These are phyloP conservation scores for Gallinago solitaria DNA, from an alignment of 2,797 vertebrate genomes.

Conservation along the genomic window DNA sequence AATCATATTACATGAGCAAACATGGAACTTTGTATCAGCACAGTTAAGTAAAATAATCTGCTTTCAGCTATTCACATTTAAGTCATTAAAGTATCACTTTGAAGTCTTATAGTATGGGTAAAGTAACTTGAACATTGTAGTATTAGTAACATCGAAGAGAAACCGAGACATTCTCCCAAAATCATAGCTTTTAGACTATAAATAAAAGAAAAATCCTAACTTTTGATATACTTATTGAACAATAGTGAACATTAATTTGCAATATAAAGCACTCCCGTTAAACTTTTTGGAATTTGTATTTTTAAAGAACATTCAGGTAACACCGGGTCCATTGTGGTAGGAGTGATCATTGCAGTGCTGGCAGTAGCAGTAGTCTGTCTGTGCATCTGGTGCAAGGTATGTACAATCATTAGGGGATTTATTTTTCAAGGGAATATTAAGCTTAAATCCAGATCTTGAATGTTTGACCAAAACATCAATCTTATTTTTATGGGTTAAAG, in stretches of 20 bases:
- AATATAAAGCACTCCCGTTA: background rate
- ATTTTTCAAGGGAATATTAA: background rate
- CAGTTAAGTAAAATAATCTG: background rate
- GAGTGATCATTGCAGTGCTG: rapidly evolving
- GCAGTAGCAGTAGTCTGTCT: rapidly evolving
- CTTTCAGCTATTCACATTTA: background rate
- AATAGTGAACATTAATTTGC: background rate
- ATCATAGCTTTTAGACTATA: background rate
- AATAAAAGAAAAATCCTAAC: background rate
- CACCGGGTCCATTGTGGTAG: rapidly evolving
- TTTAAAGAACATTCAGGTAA: background rate
- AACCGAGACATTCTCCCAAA: background rate
- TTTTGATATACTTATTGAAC: background rate
- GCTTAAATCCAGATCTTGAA: background rate
- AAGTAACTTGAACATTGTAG: background rate
- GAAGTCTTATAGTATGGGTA: background rate
- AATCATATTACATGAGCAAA: background rate
- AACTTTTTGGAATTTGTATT: background rate
- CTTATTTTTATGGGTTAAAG: background rate
- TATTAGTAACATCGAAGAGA: background rate
- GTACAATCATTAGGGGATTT: background rate
- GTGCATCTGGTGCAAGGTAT: background rate
- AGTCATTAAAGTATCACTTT: background rate
- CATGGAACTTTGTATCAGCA: background rate
- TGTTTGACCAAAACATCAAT: background rate